Base-by-base conservation (phyloP, 2,888 invertebrate species). In the Andrena haemorrhoa region DNA sequence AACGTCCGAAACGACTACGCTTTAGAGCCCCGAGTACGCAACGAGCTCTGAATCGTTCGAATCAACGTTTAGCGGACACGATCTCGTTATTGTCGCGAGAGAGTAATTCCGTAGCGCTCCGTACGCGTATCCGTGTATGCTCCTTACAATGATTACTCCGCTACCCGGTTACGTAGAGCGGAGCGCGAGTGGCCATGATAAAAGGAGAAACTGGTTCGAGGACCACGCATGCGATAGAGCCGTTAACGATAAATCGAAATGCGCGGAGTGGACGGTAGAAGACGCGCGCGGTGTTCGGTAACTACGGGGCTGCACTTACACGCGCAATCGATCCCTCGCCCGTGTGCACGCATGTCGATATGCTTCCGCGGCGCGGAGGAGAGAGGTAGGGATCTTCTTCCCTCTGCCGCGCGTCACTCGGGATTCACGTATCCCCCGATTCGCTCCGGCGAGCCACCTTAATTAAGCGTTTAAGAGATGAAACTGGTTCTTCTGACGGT, bases 401-500 rank as follows among this genome's bases (percentile, higher is more conserved):
- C 86, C 88, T 89, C 68, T 83, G 82, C 82, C 33, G 41, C 87
- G 86, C 86, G 86, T 89, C 90, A 90, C 88, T 90, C 89, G 90
- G 90, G 89, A 90, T 91, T 91, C 91, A 91, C 92, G 90, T 90
- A 90, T 91, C 89, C 91, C 65, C 89, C 82, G 86, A 33, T 86
- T 88, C 88, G 86, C 88, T 88, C 88, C 85, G 84, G 41, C 47
- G 86, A 79, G 66, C 56, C 90, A 91, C 91, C 92, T 93, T 94
- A 94, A 94, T 94, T 94, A 93, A 94, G 93, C 93, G 92, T 93
- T 94, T 93, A 93, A 93, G 88, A 92, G 92, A 92, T 92, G 89
- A 92, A 93, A 93, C 93, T 94, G 93, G 93, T 93, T 93, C 90
- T 41, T 53, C 33, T 84, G 88, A 89, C 82, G 70, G 47, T 86